A percentile compares a stretch with the other conserved stretches of the same genome.
Conservation (phyloP, 2,113 vertebrate genomes). For the Oophaga pumilio region DNA sequence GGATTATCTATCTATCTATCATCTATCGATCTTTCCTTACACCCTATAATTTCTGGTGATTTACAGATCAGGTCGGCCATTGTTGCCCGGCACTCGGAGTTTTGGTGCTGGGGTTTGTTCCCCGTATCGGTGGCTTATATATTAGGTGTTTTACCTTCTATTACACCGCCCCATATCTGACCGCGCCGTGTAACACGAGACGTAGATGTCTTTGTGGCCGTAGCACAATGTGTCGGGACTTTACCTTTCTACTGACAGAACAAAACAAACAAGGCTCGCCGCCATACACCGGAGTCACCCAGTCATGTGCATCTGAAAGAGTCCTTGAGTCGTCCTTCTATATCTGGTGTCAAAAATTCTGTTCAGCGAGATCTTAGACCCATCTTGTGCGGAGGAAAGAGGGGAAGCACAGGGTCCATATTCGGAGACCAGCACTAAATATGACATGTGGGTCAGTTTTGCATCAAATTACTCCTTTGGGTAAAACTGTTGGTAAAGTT, state of each 20-base stretch:
- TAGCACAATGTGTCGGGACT: neutral
- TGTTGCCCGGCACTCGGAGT: too few relatives aligned
- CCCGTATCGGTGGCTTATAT: too few relatives aligned
- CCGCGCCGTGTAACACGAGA: neutral
- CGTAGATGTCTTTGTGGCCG: neutral
- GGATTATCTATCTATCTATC: too few relatives aligned
- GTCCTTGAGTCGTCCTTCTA: neutral
- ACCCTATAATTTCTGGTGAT: too few relatives aligned
- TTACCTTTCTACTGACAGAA: neutral
- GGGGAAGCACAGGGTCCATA: too few relatives aligned
- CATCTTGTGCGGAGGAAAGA: neutral
- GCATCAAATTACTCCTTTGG: neutral
- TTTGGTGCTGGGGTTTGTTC: too few relatives aligned
- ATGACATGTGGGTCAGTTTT: too few relatives aligned
- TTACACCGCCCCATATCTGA: neutral
- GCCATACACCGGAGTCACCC: neutral
- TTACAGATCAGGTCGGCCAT: too few relatives aligned
- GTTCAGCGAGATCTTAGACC: neutral
- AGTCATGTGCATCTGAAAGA: neutral
- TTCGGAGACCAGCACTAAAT: too few relatives aligned
- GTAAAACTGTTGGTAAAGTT: neutral
- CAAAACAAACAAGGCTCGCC: neutral
- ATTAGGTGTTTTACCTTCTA: too few relatives aligned
- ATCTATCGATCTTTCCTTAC: too few relatives aligned
- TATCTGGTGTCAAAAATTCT: neutral